Evolutionary conservation across 2,888 invertebrate species (phyloP).

Genomic region (Gibbula magus): DNA sequence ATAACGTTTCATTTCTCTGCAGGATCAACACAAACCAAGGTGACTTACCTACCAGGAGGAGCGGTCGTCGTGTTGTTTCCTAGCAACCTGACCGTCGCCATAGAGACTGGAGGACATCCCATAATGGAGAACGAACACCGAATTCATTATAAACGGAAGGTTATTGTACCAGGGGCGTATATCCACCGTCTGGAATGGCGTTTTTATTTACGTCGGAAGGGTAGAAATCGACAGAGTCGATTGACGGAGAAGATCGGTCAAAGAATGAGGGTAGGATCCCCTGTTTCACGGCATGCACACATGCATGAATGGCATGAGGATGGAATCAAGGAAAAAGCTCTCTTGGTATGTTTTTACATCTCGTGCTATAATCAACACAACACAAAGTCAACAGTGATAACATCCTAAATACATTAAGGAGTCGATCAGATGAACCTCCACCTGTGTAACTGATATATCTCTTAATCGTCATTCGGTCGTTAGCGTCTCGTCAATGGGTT

Average conservation of each 20-base stretch:
- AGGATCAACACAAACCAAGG: slow-evolving; percentile 70
- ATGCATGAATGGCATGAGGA: slow-evolving; percentile 70
- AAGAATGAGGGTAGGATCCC: slow-evolving; percentile 72
- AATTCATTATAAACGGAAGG: slow-evolving; percentile 72
- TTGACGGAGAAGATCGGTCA: slow-evolving; percentile 64
- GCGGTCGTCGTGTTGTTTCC: slow-evolving; percentile 73
- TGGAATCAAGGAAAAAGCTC: slow-evolving; percentile 70
- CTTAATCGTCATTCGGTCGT: no score
- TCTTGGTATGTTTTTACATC: slow-evolving; percentile 65
- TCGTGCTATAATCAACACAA: slow-evolving; percentile 12
- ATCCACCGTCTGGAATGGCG: slow-evolving; percentile 94
- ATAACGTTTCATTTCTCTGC: slow-evolving; percentile 23
- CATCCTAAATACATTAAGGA: neutral
- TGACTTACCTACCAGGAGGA: slow-evolving; percentile 72
- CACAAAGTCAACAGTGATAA: slow-evolving; percentile 17
- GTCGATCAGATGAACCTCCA: no score
- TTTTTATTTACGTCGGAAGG: slow-evolving; percentile 86
- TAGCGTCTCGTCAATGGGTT: no score
- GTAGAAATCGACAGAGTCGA: slow-evolving; percentile 57
- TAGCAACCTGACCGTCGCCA: slow-evolving; percentile 81
- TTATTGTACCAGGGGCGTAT: slow-evolving; percentile 69
- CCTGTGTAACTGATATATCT: no score
- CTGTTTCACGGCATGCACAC: slow-evolving; percentile 67
- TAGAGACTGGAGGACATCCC: slow-evolving; percentile 93
- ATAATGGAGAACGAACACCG: slow-evolving; percentile 81